Evolutionary conservation across 2,113 vertebrate species (phyloP).

Genomic region (Upupa epops): DNA sequence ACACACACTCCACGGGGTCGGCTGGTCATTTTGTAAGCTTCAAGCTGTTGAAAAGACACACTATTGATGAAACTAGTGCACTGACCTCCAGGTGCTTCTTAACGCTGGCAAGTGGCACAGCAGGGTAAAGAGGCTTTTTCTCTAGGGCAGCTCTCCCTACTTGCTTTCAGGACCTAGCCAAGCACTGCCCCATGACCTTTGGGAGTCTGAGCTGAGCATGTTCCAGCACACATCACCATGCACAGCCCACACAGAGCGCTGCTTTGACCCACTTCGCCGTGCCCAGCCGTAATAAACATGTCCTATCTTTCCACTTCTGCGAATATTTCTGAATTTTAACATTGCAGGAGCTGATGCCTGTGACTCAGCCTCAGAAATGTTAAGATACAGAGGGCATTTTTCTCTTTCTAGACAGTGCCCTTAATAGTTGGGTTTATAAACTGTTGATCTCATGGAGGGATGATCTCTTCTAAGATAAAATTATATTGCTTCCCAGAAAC

Average conservation of each 20-base stretch:
- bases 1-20: constrained; percentile 81
- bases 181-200: not conserved
- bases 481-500: not conserved
- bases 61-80: not conserved
- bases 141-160: not conserved
- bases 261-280: not conserved
- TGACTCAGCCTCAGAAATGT: not conserved
- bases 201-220: not conserved
- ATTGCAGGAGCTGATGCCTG: not conserved
- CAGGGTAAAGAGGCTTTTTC: not conserved
- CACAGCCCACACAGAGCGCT: not conserved
- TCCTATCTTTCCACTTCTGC: not conserved
- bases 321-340: not conserved
- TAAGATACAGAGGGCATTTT: not conserved
- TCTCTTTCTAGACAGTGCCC: not conserved
- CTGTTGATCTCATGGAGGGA: not conserved
- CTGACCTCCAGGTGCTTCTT: not conserved
- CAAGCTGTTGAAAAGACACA: not conserved
- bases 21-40: constrained; percentile 78
- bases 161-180: not conserved
- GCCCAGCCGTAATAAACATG: not conserved
- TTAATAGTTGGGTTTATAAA: not conserved
- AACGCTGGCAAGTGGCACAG: not conserved
- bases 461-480: not conserved
- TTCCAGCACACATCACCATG: not conserved